Evolutionary conservation across 2,113 vertebrate genomes (phyloP), one percentile per base, ranked within the genome.

Genomic region (Dryoscopus gambensis): DNA sequence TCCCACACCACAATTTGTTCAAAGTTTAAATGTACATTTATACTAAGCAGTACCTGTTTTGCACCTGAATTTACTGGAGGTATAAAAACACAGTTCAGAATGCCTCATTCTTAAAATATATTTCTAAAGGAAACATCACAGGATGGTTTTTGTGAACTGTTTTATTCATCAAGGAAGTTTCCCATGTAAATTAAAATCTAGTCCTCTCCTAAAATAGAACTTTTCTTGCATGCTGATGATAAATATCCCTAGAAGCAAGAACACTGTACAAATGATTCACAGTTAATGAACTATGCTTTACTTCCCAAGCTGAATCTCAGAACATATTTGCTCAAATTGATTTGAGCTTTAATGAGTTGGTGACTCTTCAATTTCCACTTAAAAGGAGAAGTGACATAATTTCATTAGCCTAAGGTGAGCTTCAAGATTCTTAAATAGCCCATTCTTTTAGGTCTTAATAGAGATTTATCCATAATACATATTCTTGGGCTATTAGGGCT

Each of bases 251-350:
- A 49, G 87, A 94, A 96, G 91, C 95, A 97, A 69, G 84, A 97
- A 97, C 63, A 67, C 35, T 84, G 78, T 84, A 91, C 57, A 91
- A 95, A 94, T 91, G 37, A 55, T 84, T 74, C 95, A 95, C 86
- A 90, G 89, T 95, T 97, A 97, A 97, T 97, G 92, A 95, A 92
- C 44, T 95, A 89, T 76, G 93, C 90, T 95, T 97, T 94, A 94
- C 87, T 83, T 93, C 67, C 90, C 49, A 10, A 97, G 84, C 21
- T 81, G 85, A 93, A 94, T 91, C 94, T 97, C 87, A 96, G 74
- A 97, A 91, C 63, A 84, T 83, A 97, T 95, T 84, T 59, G 40
- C 89, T 93, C 60, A 89, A 97, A 97, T 78, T 93, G 78, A 96
- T 95, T 95, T 95, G 94, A 86, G 57, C 94, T 79, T 69, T 93